Conservation (phyloP, 2,113 vertebrate species). For the Tachuris rubrigastra region DNA sequence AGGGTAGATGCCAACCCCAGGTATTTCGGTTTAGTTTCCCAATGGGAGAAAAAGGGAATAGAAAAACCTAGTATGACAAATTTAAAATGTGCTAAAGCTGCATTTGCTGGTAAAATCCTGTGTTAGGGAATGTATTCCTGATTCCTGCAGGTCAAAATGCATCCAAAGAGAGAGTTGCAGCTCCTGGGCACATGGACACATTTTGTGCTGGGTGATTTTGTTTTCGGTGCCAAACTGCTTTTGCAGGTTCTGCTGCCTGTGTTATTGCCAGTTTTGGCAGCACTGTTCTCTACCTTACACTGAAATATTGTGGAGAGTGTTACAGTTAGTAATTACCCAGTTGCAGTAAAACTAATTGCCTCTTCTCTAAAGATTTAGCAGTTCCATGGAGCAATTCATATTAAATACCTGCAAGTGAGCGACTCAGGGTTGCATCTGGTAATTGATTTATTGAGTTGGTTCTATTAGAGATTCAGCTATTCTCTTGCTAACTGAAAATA, state of each 20-base stretch:
- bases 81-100: not conserved
- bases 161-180: not conserved
- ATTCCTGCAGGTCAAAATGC: not conserved
- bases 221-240: not conserved
- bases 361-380: slow-evolving; percentile 40
- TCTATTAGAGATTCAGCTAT: not conserved
- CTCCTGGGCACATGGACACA: not conserved
- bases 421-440: slow-evolving; percentile 17
- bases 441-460: slow-evolving; percentile 56
- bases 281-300: not conserved
- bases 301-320: not conserved
- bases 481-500: not conserved
- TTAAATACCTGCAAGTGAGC: slow-evolving; percentile 46
- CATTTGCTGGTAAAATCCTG: not conserved
- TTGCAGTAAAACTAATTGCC: slow-evolving; percentile 43
- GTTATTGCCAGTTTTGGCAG: not conserved
- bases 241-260: not conserved
- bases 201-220: not conserved
- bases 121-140: not conserved
- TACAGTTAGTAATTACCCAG: slow-evolving; percentile 19
- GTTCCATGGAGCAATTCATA: slow-evolving; percentile 34
- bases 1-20: not conserved
- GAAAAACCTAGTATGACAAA: not conserved
- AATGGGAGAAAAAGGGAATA: not conserved
- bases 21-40: not conserved